Evolutionary conservation across 2,797 vertebrate genomes (phyloP).

Genomic region (Meda fulgida): DNA sequence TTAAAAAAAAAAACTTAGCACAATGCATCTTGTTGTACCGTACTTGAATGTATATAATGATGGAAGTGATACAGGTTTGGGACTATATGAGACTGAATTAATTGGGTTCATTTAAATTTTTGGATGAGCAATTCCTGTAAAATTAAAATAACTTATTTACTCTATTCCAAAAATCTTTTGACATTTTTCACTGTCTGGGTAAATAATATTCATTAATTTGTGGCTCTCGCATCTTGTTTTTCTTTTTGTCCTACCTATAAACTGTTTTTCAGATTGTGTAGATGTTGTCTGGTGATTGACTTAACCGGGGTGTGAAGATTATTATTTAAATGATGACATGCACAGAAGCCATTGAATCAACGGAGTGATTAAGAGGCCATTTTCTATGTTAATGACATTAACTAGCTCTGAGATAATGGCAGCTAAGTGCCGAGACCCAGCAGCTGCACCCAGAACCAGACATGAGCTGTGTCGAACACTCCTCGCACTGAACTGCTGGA

Average conservation of each 20-base stretch:
- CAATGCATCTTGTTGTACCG: not conserved
- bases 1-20: not conserved
- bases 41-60: not conserved
- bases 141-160: not conserved
- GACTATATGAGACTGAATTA: too few relatives aligned
- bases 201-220: not conserved
- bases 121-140: not conserved
- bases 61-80: not conserved
- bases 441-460: conserved; percentile 56
- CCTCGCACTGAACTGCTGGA: not conserved
- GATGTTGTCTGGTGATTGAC: conserved; percentile 65
- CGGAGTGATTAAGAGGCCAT: conserved; percentile 78
- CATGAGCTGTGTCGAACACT: conserved; percentile 26
- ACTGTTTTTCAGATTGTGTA: conserved; percentile 64
- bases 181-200: not conserved
- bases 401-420: conserved; percentile 73
- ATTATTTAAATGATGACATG: conserved; percentile 72
- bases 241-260: conserved; percentile 63
- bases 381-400: conserved; percentile 79
- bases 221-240: not conserved
- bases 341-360: conserved; percentile 69
- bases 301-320: conserved; percentile 65
- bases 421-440: conserved; percentile 63
- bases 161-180: not conserved
- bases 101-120: not conserved